Evolutionary conservation across 2,797 vertebrate species (phyloP), one percentile per base, ranked within the genome.

Genomic region (Glyptemys insculpta): DNA sequence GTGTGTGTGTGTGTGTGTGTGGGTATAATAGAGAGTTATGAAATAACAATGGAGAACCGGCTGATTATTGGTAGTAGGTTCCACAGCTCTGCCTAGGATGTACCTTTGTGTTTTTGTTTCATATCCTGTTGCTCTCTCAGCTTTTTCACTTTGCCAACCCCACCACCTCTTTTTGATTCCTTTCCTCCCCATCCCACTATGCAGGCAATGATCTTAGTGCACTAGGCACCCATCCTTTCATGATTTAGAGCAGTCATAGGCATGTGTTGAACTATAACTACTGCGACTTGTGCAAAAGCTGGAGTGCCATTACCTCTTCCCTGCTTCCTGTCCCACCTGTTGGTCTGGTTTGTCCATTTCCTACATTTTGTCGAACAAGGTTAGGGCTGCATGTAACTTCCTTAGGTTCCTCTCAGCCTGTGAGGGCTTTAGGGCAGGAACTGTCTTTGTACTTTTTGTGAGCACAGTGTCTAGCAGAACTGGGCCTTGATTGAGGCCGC

Each of bases 171-270:
- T 37, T 68, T 68, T 68, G 65, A 37, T n/a, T 37, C 34, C 86
- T 81, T 89, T 49, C 57, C 87, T 10, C 27, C 29, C 49, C 8
- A 14, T 68, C 41, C 44, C 68, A 15, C 81, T 90, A 37, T 6
- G 2, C 27, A 0, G 4, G 65, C 49, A 89, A 15, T 1, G 1
- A 1, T 82, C 79, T 47, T 72, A 0, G 0, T 21, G 6, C 65
- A 16, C 19, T 3, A 2, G n/a, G 15, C 2, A 23, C 6, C 0
- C 11, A 41, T 27, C 3, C 2, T 86, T 72, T 84, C 52, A 72
- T 15, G 65, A 54, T 92, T 78, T 8, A 34, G 49, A 15, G 41
- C 53, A 19, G 53, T 9, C 16, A 52, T 81, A 0, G 0, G 49
- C 19, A 74, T 7, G 37, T 74, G 37, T 23, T 25, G 37, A 44